Percentiles rank a stretch among this genome's conserved stretches.
phyloP scores from a whole-genome alignment of 2,797 vertebrate species.

The Scolopax bukidnonensis region DNA sequence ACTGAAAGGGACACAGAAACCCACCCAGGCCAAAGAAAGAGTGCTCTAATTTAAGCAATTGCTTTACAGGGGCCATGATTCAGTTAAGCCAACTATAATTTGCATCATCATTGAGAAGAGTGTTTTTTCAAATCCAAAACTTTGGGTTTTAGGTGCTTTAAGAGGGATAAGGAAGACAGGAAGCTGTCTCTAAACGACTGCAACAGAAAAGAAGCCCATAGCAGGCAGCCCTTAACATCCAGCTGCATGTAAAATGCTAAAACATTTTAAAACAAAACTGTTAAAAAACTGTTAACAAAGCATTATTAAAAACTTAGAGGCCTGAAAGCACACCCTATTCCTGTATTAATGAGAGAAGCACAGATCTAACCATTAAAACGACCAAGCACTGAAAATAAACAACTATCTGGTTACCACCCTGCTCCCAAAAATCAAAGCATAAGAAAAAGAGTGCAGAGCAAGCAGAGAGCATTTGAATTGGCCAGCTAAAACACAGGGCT shows the following conservation, averaged over 20 bases:
- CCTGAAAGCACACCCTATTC: not conserved
- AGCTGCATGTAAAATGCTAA: not conserved
- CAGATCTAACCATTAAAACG: not conserved
- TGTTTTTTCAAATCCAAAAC: not conserved
- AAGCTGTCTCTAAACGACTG: not conserved
- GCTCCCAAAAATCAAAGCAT: not conserved
- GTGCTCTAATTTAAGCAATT: not conserved
- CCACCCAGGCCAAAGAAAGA: not conserved
- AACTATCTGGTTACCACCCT: constrained; percentile 8
- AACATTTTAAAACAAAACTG: not conserved
- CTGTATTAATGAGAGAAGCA: not conserved
- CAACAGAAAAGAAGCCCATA: not conserved
- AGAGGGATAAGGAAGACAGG: not conserved
- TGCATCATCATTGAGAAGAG: not conserved
- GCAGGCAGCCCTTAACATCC: not conserved
- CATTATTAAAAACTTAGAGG: not conserved
- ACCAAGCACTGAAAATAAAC: constrained; percentile 30
- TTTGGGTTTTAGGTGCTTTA: not conserved
- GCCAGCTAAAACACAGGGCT: not conserved
- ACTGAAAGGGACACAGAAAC: not conserved
- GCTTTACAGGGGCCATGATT: not conserved
- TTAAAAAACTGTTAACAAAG: not conserved
- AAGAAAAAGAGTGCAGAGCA: not conserved
- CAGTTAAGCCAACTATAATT: not conserved
- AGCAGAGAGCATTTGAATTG: not conserved